These are phyloP conservation scores for Ennomos erosarius DNA, from an alignment of 2,888 invertebrate genomes.

Conservation along the genomic window DNA sequence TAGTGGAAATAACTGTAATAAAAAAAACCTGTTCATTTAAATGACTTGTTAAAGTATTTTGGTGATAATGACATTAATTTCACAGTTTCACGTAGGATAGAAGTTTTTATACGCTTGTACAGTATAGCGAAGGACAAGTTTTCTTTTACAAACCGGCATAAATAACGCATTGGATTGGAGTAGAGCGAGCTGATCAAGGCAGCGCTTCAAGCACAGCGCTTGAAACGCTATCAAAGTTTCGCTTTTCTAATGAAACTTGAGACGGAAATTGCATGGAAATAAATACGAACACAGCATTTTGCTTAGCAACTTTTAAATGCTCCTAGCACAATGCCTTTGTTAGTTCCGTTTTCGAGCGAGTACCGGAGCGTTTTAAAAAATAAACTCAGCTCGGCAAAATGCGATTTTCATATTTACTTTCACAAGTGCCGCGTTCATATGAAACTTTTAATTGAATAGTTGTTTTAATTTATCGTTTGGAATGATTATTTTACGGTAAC, in stretches of 20 bases:
- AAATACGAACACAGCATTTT: constrained; percentile 67
- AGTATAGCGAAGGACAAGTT: constrained; percentile 39
- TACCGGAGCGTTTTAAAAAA: constrained; percentile 61
- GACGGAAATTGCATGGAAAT: constrained; percentile 74
- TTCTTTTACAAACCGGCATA: constrained; percentile 49
- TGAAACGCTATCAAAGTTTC: constrained; percentile 65
- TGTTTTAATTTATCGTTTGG: constrained; percentile 19
- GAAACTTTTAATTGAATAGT: constrained; percentile 35
- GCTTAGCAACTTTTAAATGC: constrained; percentile 73
- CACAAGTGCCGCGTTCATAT: constrained; percentile 16
- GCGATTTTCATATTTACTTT: constrained; percentile 45
- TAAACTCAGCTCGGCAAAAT: constrained; percentile 50
- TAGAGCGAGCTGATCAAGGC: constrained; percentile 41
- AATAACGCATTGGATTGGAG: constrained; percentile 56
- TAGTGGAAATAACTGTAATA: no score
- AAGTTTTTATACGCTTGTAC: no score
- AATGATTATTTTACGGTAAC: constrained; percentile 29
- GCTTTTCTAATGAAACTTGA: constrained; percentile 70
- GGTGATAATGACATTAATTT: no score
- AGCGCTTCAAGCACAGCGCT: constrained; percentile 25
- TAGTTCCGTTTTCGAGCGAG: constrained; percentile 59
- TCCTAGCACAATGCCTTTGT: constrained; percentile 69
- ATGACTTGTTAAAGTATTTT: no score
- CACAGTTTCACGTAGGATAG: no score
- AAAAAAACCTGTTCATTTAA: no score